These are phyloP conservation scores for Peromyscus leucopus DNA, from an alignment of 2,113 vertebrate genomes.

Conservation along the genomic window DNA sequence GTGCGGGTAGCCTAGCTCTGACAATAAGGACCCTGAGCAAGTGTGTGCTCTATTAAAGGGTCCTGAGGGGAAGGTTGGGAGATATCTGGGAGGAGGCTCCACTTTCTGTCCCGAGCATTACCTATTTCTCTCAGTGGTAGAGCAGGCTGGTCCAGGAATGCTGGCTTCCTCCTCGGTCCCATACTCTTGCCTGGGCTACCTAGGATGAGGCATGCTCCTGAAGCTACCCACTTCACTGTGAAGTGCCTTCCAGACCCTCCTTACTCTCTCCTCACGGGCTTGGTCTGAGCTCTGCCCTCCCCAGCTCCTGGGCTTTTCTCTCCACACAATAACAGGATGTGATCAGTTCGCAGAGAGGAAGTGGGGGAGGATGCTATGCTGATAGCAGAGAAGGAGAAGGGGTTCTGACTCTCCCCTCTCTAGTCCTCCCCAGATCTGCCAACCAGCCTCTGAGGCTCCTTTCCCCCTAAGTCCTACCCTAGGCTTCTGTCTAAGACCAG, in stretches of 20 bases:
- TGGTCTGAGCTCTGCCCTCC: slow-evolving; percentile 59
- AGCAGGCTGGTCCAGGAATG: background rate
- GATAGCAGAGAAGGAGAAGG: slow-evolving; percentile 68
- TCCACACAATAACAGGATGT: slow-evolving; percentile 86
- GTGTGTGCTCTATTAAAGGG: background rate
- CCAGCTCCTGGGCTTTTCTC: slow-evolving; percentile 72
- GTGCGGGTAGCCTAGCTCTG: background rate
- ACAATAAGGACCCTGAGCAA: background rate
- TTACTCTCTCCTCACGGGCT: background rate
- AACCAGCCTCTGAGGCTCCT: background rate
- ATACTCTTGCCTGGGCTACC: background rate
- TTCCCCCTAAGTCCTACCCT: background rate
- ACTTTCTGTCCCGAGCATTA: background rate
- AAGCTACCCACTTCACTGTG: background rate
- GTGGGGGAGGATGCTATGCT: slow-evolving; percentile 79
- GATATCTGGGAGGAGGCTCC: background rate
- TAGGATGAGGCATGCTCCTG: background rate
- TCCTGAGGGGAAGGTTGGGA: background rate
- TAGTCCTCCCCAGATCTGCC: background rate
- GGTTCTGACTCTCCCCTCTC: slow-evolving; percentile 67
- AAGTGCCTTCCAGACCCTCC: slow-evolving; percentile 34
- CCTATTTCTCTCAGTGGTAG: background rate
- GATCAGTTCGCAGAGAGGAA: slow-evolving; percentile 82
- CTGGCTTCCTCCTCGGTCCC: background rate
- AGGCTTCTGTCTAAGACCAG: background rate